phyloP scores from a whole-genome alignment of 1,140 invertebrate genomes.

The Thaumetopoea pityocampa region DNA sequence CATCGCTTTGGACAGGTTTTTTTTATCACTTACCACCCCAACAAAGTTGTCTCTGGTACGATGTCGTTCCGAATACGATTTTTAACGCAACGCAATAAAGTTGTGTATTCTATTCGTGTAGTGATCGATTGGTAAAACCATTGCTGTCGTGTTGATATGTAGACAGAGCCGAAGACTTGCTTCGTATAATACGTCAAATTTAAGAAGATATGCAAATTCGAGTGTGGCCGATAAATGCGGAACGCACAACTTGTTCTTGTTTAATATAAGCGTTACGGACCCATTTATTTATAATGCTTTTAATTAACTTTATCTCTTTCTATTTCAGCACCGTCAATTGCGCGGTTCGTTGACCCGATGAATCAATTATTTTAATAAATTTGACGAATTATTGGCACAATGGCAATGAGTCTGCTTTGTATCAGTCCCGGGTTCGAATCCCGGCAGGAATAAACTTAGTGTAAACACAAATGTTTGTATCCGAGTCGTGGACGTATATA shows the following conservation, averaged over 20 bases:
- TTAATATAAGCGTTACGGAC: slow-evolving; percentile 37
- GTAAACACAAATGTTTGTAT: too few relatives aligned
- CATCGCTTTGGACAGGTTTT: slow-evolving; percentile 60
- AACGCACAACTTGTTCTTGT: slow-evolving; percentile 32
- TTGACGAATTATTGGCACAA: too few relatives aligned
- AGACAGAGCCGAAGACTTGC: slow-evolving; percentile 19
- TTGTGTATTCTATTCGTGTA: slow-evolving; percentile 17
- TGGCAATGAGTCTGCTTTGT: too few relatives aligned
- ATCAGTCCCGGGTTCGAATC: too few relatives aligned
- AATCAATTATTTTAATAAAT: slow-evolving; percentile 31
- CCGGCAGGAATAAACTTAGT: too few relatives aligned
- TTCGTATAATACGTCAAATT: slow-evolving; percentile 49
- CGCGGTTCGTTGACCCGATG: slow-evolving; percentile 40
- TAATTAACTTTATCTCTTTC: slow-evolving; percentile 55
- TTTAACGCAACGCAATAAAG: slow-evolving; percentile 14
- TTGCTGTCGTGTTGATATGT: slow-evolving; percentile 20
- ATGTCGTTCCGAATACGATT: slow-evolving; percentile 10
- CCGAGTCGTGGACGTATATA: too few relatives aligned
- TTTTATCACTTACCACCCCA: slow-evolving; percentile 45
- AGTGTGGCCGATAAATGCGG: slow-evolving; percentile 35
- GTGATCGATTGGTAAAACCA: slow-evolving; percentile 11
- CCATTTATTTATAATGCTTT: slow-evolving; percentile 57
- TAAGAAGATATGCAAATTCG: slow-evolving; percentile 60
- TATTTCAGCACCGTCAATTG: slow-evolving; percentile 41
- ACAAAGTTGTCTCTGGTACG: slow-evolving; percentile 10